Percentiles rank a stretch among this genome's conserved stretches.
phyloP scores from a whole-genome alignment of 2,113 vertebrate genomes.

The Alectura lathami region DNA sequence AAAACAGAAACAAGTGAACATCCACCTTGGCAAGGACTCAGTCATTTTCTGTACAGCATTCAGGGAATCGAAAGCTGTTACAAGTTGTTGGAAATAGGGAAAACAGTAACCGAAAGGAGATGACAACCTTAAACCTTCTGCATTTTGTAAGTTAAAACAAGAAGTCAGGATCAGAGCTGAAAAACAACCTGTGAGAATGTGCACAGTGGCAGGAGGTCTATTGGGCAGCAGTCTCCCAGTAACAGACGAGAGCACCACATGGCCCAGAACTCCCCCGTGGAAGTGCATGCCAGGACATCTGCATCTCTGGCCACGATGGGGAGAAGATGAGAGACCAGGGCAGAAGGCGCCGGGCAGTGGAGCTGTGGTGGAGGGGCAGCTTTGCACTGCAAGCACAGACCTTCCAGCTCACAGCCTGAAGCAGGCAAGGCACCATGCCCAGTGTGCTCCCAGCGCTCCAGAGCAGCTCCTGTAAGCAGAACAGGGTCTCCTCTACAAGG shows the following conservation, averaged over 20 bases:
- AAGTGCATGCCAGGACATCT: background rate
- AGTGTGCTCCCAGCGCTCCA: background rate
- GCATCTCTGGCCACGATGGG: background rate
- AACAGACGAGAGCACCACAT: background rate
- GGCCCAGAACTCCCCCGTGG: background rate
- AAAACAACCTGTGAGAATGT: background rate
- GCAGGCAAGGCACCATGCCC: background rate
- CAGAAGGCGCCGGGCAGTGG: background rate
- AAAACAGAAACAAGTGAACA: constrained; percentile 36
- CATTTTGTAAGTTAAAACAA: background rate
- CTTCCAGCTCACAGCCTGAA: background rate
- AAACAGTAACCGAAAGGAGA: background rate
- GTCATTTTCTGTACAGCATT: background rate
- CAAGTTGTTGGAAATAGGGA: background rate
- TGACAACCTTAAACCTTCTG: background rate
- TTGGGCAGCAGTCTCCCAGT: background rate
- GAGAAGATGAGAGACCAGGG: background rate
- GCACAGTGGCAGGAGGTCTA: background rate
- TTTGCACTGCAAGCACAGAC: background rate
- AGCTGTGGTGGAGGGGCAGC: background rate
- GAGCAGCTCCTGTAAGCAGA: background rate
- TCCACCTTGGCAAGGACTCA: constrained; percentile 2
- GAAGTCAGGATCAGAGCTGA: background rate
- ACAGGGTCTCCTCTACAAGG: background rate
- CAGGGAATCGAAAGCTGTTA: background rate